Conservation (phyloP, 2,888 invertebrate genomes). For the Agrotis puta region DNA sequence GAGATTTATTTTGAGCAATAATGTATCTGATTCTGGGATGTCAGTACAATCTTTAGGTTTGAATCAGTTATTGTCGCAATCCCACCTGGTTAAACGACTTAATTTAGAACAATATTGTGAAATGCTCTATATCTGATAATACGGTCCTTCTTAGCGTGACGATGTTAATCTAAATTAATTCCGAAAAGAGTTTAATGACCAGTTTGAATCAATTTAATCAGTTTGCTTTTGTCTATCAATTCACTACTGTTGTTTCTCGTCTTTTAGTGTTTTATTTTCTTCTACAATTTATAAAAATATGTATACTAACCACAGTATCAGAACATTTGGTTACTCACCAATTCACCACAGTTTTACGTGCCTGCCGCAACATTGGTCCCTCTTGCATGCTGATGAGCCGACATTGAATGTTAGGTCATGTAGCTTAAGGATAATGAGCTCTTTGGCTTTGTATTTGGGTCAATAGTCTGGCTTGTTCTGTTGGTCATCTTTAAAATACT, state of each 20-base stretch:
- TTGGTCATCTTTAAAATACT: not conserved
- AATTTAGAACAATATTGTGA: too few species aligned
- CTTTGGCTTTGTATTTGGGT: constrained; percentile 21
- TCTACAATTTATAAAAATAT: not conserved
- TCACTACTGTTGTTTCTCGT: not conserved
- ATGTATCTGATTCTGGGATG: too few species aligned
- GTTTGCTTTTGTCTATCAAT: too few species aligned
- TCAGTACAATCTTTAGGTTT: too few species aligned
- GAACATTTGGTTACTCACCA: constrained; percentile 30
- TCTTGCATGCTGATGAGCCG: constrained; percentile 45
- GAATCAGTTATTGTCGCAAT: not conserved
- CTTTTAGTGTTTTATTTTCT: not conserved
- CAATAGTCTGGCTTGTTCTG: constrained; percentile 4
- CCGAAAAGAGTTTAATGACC: too few species aligned
- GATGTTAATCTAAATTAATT: too few species aligned
- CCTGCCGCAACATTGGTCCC: constrained; percentile 24
- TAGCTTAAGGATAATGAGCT: constrained; percentile 44
- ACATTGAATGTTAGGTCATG: constrained; percentile 42
- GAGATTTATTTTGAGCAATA: not conserved
- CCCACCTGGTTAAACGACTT: too few species aligned
- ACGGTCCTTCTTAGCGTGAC: too few species aligned
- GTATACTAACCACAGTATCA: not conserved
- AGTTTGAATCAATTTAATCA: too few species aligned
- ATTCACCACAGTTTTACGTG: constrained; percentile 36
- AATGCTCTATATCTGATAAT: too few species aligned